These are phyloP conservation scores for Aleiodes alternator DNA, from an alignment of 2,888 invertebrate genomes.

Conservation along the genomic window DNA sequence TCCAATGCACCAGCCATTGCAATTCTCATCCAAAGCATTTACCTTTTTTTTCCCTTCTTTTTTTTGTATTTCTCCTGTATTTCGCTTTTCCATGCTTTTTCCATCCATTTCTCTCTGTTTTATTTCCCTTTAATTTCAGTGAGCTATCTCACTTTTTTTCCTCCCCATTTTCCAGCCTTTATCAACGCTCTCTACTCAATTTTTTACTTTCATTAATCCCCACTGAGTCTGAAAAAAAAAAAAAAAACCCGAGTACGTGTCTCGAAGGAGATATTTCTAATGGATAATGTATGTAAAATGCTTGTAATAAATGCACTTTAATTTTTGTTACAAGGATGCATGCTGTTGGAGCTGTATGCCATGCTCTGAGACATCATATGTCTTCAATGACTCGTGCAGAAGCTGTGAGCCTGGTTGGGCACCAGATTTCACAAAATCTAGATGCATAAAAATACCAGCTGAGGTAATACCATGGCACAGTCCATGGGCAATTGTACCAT, in stretches of 20 bases:
- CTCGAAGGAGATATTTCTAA: neutral
- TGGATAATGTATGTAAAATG: neutral
- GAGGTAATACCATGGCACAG: conserved; percentile 80
- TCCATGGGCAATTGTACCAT: conserved; percentile 82
- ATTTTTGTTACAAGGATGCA: conserved; percentile 73
- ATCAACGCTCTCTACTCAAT: neutral
- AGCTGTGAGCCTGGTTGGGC: conserved; percentile 78
- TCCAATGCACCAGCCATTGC: conserved; percentile 12
- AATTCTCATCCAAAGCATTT: conserved; percentile 37
- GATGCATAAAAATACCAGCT: conserved; percentile 79
- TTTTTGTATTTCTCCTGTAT: conserved; percentile 16
- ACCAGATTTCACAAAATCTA: conserved; percentile 75
- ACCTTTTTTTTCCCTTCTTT: conserved; percentile 33
- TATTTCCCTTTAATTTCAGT: conserved; percentile 25
- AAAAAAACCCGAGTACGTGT: neutral
- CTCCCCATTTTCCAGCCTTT: neutral
- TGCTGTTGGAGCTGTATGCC: conserved; percentile 85
- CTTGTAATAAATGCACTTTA: conserved; percentile 11
- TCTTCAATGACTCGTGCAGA: conserved; percentile 79
- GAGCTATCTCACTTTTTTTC: conserved; percentile 26
- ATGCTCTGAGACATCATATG: conserved; percentile 80
- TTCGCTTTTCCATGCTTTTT: conserved; percentile 30
- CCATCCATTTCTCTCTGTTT: conserved; percentile 24
- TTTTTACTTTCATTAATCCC: conserved; percentile 38
- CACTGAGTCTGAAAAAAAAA: conserved; percentile 10